These are phyloP conservation scores for Ooceraea biroi DNA, from an alignment of 1,140 invertebrate species.

Conservation along the genomic window DNA sequence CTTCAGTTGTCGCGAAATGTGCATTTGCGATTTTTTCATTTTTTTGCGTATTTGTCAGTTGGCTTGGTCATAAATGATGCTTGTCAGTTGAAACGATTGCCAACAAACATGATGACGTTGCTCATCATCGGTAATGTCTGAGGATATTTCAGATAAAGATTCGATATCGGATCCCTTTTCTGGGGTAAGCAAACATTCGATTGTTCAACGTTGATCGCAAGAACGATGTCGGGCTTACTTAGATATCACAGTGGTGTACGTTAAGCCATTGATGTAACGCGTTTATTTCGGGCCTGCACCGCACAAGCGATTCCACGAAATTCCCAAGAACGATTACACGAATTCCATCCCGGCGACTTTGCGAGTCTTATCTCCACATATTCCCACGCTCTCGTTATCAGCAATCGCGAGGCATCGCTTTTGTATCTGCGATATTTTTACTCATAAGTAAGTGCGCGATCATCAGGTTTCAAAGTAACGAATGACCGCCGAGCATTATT, in stretches of 20 bases:
- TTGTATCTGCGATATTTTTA: constrained; percentile 29
- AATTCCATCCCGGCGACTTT: constrained; percentile 63
- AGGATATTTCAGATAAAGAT: constrained; percentile 65
- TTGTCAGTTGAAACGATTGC: constrained; percentile 15
- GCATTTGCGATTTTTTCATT: not conserved
- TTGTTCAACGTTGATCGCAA: constrained; percentile 45
- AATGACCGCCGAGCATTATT: not conserved
- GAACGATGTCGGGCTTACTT: constrained; percentile 47
- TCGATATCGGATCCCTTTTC: constrained; percentile 72
- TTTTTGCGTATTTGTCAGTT: constrained; percentile 4
- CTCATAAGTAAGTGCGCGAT: not conserved
- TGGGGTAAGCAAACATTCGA: constrained; percentile 70
- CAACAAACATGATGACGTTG: constrained; percentile 42
- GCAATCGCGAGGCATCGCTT: constrained; percentile 52
- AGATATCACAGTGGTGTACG: constrained; percentile 48
- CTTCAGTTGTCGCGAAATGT: not conserved
- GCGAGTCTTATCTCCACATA: constrained; percentile 64
- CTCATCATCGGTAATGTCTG: constrained; percentile 38
- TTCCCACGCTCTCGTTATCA: constrained; percentile 68
- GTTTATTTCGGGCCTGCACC: constrained; percentile 42
- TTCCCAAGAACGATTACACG: constrained; percentile 65
- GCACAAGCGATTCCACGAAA: constrained; percentile 66
- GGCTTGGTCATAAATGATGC: constrained; percentile 1
- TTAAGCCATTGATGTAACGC: constrained; percentile 64
- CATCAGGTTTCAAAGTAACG: constrained; percentile 15